These are phyloP conservation scores for Chrysodeixis includens DNA, from an alignment of 2,888 invertebrate species.

Conservation along the genomic window DNA sequence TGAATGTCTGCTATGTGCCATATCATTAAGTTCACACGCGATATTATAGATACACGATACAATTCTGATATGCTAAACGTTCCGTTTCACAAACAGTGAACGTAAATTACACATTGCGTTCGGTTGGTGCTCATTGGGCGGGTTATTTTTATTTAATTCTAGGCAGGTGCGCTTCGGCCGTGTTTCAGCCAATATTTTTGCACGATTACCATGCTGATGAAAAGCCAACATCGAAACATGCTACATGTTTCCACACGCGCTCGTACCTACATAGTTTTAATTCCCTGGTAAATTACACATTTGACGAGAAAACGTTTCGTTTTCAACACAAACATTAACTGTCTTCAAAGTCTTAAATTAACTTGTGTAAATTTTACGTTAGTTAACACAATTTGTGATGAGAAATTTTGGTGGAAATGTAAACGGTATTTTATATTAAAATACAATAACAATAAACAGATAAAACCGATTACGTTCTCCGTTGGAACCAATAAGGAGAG, in stretches of 20 bases:
- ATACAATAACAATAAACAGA: slow-evolving; percentile 71
- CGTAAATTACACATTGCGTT: slow-evolving; percentile 76
- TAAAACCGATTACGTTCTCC: slow-evolving; percentile 74
- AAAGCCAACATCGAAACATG: slow-evolving; percentile 84
- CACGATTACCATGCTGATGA: slow-evolving; percentile 89
- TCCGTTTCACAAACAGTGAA: slow-evolving; percentile 74
- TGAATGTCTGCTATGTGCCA: slow-evolving; percentile 36
- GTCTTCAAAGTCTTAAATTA: slow-evolving; percentile 47
- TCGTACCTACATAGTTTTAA: slow-evolving; percentile 71
- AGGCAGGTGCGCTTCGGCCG: slow-evolving; percentile 81
- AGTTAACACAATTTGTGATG: slow-evolving; percentile 48
- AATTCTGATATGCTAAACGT: slow-evolving; percentile 72
- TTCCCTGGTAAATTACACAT: slow-evolving; percentile 70
- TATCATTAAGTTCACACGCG: slow-evolving; percentile 50
- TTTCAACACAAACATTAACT: slow-evolving; percentile 49
- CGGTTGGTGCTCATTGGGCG: slow-evolving; percentile 75
- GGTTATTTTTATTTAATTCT: slow-evolving; percentile 89
- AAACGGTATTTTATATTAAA: slow-evolving; percentile 61
- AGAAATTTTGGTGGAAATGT: slow-evolving; percentile 53
- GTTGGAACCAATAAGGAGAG: slow-evolving; percentile 79
- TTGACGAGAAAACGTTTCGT: slow-evolving; percentile 59
- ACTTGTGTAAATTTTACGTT: slow-evolving; percentile 46
- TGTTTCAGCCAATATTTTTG: slow-evolving; percentile 85
- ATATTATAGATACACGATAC: slow-evolving; percentile 43
- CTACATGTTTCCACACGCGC: slow-evolving; percentile 67